Evolutionary conservation across 1,140 invertebrate species (phyloP).

Genomic region (Vanessa atalanta): DNA sequence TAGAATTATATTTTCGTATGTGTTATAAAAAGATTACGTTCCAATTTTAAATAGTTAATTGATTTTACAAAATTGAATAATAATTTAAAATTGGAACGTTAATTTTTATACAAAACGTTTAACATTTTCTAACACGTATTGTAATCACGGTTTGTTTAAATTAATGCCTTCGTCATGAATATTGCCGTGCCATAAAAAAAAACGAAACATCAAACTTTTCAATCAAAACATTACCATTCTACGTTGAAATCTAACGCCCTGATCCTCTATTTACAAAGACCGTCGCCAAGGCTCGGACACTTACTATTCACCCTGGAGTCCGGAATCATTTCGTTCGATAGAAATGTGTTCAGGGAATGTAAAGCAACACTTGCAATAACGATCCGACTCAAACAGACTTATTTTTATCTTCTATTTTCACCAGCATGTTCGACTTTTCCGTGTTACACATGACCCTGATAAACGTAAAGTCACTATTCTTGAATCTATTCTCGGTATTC

Average conservation of each 20-base stretch:
- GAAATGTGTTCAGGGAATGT: slow-evolving; percentile 35
- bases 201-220: no score
- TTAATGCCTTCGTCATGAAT: no score
- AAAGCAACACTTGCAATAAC: slow-evolving; percentile 34
- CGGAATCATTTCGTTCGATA: slow-evolving; percentile 37
- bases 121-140: no score
- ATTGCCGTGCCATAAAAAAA: no score
- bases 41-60: no score
- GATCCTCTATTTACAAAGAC: slow-evolving; percentile 2
- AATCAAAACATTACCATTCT: slow-evolving; percentile 18
- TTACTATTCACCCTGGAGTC: slow-evolving; percentile 47
- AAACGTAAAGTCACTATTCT: neutral
- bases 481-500: neutral
- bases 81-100: no score
- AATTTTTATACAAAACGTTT: no score
- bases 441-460: neutral
- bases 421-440: neutral
- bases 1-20: no score
- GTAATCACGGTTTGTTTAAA: no score
- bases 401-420: slow-evolving; percentile 26
- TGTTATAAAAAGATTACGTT: no score
- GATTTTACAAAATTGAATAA: no score
- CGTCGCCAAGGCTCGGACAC: slow-evolving; percentile 33
- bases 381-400: slow-evolving; percentile 26
- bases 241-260: neutral